Percentiles rank a stretch among this genome's conserved stretches.
phyloP scores from a whole-genome alignment of 2,797 vertebrate species.

The Anisognathus igniventris region DNA sequence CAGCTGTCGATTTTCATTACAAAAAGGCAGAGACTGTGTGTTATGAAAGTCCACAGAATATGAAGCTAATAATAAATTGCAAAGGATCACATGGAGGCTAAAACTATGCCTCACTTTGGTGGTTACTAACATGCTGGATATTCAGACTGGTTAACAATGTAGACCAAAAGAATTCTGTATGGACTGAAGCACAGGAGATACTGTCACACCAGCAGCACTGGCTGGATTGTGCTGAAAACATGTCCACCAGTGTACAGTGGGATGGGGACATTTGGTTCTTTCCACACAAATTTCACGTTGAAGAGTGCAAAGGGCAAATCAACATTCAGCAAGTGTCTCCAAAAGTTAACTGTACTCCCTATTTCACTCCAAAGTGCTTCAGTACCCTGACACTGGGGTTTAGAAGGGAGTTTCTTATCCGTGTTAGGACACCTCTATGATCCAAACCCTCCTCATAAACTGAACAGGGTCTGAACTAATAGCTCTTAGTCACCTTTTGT shows the following conservation, averaged over 20 bases:
- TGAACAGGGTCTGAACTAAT: background rate
- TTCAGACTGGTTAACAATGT: background rate
- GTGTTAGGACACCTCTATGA: background rate
- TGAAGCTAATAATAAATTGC: background rate
- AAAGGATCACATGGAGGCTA: background rate
- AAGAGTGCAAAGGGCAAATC: background rate
- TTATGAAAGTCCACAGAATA: background rate
- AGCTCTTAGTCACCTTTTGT: background rate
- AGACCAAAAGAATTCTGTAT: background rate
- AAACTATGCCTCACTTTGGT: background rate
- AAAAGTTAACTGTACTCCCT: background rate
- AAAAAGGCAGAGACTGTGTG: background rate
- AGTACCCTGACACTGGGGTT: background rate
- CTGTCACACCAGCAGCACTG: background rate
- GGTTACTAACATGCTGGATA: background rate
- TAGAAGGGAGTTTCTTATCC: background rate
- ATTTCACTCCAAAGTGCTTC: background rate
- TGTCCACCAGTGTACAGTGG: rapidly evolving
- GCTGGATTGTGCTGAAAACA: background rate
- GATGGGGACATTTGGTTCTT: background rate
- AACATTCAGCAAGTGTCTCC: background rate
- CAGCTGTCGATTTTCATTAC: background rate
- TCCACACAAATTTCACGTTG: background rate
- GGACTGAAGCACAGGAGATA: background rate
- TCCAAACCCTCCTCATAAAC: background rate